These are phyloP conservation scores for Pseudoatta argentina DNA, from an alignment of 1,140 invertebrate species.

Conservation along the genomic window DNA sequence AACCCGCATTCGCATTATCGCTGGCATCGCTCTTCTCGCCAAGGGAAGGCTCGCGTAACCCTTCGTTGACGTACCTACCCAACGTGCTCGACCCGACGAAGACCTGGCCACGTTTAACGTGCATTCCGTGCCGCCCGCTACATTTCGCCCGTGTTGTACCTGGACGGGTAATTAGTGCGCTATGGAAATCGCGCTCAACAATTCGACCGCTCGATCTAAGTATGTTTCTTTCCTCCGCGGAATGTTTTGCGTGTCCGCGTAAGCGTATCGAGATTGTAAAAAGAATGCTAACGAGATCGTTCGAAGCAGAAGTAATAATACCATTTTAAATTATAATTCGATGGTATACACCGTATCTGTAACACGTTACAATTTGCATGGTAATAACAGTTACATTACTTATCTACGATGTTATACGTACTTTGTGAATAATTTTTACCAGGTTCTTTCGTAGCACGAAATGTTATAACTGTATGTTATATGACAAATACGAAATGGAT, in stretches of 20 bases:
- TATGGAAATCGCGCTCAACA: constrained; percentile 48
- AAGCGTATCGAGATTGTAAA: constrained; percentile 44
- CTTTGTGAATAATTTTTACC: constrained; percentile 34
- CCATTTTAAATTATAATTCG: constrained; percentile 59
- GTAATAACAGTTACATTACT: constrained; percentile 47
- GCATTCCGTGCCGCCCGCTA: constrained; percentile 42
- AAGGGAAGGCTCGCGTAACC: constrained; percentile 24
- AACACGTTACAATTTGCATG: constrained; percentile 52
- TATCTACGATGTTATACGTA: constrained; percentile 18
- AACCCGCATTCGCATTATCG: constrained; percentile 70
- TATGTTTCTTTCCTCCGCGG: neutral
- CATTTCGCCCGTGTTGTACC: constrained; percentile 13
- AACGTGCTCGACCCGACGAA: neutral
- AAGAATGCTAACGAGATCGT: constrained; percentile 34
- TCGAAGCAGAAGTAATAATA: constrained; percentile 33
- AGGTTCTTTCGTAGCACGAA: neutral
- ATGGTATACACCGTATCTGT: constrained; percentile 34
- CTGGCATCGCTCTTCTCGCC: constrained; percentile 61
- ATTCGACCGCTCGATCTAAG: constrained; percentile 49
- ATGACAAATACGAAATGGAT: neutral
- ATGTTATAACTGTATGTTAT: neutral
- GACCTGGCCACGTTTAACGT: constrained; percentile 18
- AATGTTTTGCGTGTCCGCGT: constrained; percentile 30
- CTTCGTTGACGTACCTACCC: constrained; percentile 36
- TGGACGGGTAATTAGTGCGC: constrained; percentile 49